Base-by-base conservation (phyloP, 2,797 vertebrate species). In the Pogonophryne albipinna region DNA sequence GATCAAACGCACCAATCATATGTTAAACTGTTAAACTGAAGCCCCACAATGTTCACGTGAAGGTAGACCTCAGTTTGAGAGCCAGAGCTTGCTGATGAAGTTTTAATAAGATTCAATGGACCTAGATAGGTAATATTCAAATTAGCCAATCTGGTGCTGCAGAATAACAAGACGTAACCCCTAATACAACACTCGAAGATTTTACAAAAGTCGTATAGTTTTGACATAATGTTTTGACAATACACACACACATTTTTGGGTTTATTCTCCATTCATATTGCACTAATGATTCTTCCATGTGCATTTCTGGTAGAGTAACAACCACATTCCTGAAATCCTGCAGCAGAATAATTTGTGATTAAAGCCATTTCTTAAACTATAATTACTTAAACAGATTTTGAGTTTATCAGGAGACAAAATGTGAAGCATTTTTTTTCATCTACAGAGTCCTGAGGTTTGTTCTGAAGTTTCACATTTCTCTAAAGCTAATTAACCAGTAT, bases 401-500 rank as follows among this genome's bases (percentile, higher is more conserved):
- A 23, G 56, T 41, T 71, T 65, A 23, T 56, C 52, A 44, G 4
- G 61, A 70, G 51, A 64, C 50, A 59, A 67, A 58, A 42, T 55
- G 44, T 19, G 27, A 46, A 23, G 1, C 45, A 41, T 23, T 15
- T 62, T 72, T 63, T 59, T 53, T 23, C 34, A 41, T 71, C 49
- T 23, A 51, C 50, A 67, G 20, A 53, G 62, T 76, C 66, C 56
- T 10, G n/a, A 41, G 38, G 27, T 66, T 75, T 85, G 47, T 78
- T 75, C 76, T 42, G 14, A 56, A 20, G 63, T 51, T 66, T 75
- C 53, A 44, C 31, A 49, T 23, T 62, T 38, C 12, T 27, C 56
- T 65, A 38, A 83, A 76, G 52, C 66, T 46, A 82, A 90, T 86
- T 84, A 86, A 86, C 44, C 65, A 56, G 16, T 5, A 23, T 49